Conservation (phyloP, 2,113 vertebrate genomes). For the Formicarius rufipectus region DNA sequence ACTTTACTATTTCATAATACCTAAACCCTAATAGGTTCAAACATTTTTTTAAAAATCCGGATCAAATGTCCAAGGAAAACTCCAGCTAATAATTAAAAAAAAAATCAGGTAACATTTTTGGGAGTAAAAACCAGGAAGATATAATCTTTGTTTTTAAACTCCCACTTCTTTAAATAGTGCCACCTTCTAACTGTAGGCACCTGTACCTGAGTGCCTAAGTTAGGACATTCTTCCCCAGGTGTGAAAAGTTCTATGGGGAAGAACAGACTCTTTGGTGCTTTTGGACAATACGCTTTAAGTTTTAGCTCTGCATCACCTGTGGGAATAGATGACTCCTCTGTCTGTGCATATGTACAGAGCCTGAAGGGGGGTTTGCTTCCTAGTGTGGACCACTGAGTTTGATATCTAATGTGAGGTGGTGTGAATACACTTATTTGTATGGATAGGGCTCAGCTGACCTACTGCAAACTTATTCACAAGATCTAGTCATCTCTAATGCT, state of each 20-base stretch:
- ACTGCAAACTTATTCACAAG: neutral
- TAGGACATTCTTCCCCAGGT: neutral
- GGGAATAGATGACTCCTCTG: neutral
- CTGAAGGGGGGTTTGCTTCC: neutral
- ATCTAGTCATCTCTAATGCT: neutral
- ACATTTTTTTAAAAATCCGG: neutral
- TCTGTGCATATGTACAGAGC: neutral
- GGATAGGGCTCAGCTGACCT: neutral
- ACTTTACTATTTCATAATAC: neutral
- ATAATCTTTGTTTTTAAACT: neutral
- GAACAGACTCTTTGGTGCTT: neutral
- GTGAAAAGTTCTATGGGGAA: neutral
- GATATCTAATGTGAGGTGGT: neutral
- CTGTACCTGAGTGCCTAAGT: neutral
- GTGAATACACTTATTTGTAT: neutral
- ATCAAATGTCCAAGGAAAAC: neutral
- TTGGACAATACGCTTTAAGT: neutral
- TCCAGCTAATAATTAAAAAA: neutral
- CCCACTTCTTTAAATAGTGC: neutral
- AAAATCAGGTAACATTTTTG: neutral
- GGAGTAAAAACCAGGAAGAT: neutral
- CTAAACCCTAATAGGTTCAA: neutral
- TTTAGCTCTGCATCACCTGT: neutral
- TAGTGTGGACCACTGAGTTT: neutral
- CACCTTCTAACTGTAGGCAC: neutral